Base-by-base conservation (phyloP, 2,888 invertebrate genomes). In the Calliopum simillimum region DNA sequence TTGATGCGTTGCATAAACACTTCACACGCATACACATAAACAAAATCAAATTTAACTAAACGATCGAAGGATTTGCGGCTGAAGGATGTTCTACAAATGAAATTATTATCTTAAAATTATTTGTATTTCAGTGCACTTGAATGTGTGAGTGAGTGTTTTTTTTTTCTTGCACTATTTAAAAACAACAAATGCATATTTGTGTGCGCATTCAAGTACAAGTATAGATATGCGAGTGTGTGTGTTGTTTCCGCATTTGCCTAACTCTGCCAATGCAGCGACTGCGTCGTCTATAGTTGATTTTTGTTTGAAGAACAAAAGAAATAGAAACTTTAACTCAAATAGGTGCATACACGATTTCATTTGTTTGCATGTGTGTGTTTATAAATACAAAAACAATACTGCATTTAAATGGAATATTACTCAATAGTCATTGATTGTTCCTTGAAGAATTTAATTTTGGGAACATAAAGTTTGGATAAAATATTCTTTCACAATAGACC, bases 51-150 rank as follows among this genome's bases (percentile, higher is more conserved):
- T 44, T 47, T 53, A 33, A 55, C 44, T 33, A 56, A 69, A 63
- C 56, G 62, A 61, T 21, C 53, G 51, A 62, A 53, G 55, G 25
- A 69, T 59, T 19, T 41, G 55, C 63, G 56, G 33, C 47, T 41
- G 56, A 51, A 64, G 51, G 14, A 63, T 69, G 23, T 25, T 21
- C 46, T 21, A 66, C 44, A 44, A 56, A 66, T 46, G 41, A 23
- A 55, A 12, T 16, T 21, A 66, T 66, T 66, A 66, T 66, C 80
- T 69, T 79, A 79, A 80, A 81, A 81, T 80, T 78, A 81, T 81
- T 81, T 80, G 77, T 76, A 79, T 78, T 80, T 75, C 80, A 80
- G 80, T 81, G 80, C 80, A 80, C 77, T 79, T 76, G 76, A 81
- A 80, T 80, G 75, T 16, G 47, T 16, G 25, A 21, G 46, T 23